These are phyloP conservation scores for Andrena trimmerana DNA, from an alignment of 2,888 invertebrate genomes.

Conservation along the genomic window DNA sequence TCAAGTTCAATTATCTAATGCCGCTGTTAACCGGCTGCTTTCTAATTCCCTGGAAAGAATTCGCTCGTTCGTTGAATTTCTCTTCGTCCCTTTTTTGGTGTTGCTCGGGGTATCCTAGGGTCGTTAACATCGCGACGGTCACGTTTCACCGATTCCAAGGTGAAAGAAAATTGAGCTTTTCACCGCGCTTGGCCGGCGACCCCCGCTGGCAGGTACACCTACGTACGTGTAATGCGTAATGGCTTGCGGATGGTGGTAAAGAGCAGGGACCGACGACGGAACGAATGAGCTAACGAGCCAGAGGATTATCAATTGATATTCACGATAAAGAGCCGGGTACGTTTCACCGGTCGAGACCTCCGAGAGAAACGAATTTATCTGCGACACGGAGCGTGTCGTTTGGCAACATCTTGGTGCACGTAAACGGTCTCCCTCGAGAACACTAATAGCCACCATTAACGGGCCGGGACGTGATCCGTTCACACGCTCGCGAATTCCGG, in stretches of 20 bases:
- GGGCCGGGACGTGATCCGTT: conserved; percentile 67
- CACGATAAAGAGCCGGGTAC: conserved; percentile 49
- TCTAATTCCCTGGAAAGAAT: conserved; percentile 51
- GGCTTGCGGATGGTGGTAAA: background rate
- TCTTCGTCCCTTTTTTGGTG: conserved; percentile 25
- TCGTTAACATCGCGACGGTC: conserved; percentile 17
- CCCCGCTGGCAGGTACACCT: background rate
- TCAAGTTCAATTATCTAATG: conserved; percentile 54
- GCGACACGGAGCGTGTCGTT: conserved; percentile 60
- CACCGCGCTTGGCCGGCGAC: conserved; percentile 12
- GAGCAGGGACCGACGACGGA: background rate
- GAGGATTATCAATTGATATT: conserved; percentile 59
- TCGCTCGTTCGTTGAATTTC: conserved; percentile 31
- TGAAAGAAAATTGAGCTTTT: conserved; percentile 29
- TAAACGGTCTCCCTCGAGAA: conserved; percentile 66
- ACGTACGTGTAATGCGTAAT: too few relatives aligned
- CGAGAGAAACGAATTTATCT: conserved; percentile 65
- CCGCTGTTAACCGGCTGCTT: conserved; percentile 29
- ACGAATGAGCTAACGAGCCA: conserved; percentile 26
- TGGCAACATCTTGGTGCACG: conserved; percentile 63
- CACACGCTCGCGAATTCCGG: conserved; percentile 69
- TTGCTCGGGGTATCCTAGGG: background rate
- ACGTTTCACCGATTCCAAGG: conserved; percentile 22
- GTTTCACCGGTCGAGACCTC: conserved; percentile 34
- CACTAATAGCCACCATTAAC: conserved; percentile 74